phyloP scores from a whole-genome alignment of 2,797 vertebrate genomes.

The Danio tinwini region DNA sequence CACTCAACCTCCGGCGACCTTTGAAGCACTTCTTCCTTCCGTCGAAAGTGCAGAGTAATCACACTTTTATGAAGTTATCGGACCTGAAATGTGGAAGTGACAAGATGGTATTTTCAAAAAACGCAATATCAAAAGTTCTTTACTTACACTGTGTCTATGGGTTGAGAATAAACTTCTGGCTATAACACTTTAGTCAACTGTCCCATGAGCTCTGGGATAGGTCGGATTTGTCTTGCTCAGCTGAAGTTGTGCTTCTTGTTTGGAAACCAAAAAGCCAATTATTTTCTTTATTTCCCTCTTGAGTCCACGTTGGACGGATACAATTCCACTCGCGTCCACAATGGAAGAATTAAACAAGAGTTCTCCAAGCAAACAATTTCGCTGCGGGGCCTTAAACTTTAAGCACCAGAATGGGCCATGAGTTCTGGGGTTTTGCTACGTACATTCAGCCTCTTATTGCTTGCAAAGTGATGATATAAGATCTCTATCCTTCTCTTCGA shows the following conservation, averaged over 20 bases:
- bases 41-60: not conserved
- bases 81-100: slow-evolving; percentile 1
- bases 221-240: slow-evolving; percentile 23
- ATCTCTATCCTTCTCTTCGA: slow-evolving; percentile 19
- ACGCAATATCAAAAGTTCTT: not conserved
- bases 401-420: slow-evolving; percentile 1
- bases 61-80: slow-evolving; percentile 12
- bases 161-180: slow-evolving; percentile 2
- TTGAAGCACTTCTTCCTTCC: not conserved
- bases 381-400: not conserved
- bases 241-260: slow-evolving; percentile 28
- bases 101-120: not conserved
- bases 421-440: slow-evolving; percentile 6
- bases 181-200: not conserved
- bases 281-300: slow-evolving; percentile 23
- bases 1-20: slow-evolving; percentile 23
- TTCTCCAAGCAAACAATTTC: slow-evolving; percentile 19
- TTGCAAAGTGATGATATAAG: slow-evolving; percentile 6
- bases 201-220: slow-evolving; percentile 4
- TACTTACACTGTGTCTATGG: not conserved
- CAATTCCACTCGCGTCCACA: slow-evolving; percentile 5
- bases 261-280: slow-evolving; percentile 34
- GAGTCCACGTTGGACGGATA: not conserved
- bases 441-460: slow-evolving; percentile 15
- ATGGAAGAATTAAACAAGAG: slow-evolving; percentile 32